Evolutionary conservation across 1,140 invertebrate genomes (phyloP), one percentile per base, ranked within the genome.

Genomic region (Leptonema lineaticorne): DNA sequence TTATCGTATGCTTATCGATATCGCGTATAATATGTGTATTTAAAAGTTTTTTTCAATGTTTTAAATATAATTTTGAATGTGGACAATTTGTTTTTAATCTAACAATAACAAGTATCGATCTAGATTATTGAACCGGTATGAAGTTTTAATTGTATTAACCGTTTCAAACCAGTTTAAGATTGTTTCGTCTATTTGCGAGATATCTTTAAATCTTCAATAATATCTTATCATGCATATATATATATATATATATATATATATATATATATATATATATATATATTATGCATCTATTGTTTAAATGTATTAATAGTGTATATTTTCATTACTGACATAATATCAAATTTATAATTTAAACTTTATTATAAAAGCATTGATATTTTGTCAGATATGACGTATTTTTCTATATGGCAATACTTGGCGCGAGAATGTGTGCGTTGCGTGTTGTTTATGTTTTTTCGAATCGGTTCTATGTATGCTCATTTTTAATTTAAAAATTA

Each of bases 381-480:
- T 26, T 14, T 24, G 4, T 11, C 24, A 22, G 14, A 20, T 5
- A 48, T 26, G 5, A 14, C 7, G 1, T 22, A 8, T 53, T 53
- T 53, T 50, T 4, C 18, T 24, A 26, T 9, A 14, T 53, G 22
- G 50, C 22, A 53, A 24, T 8, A 24, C 24, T 24, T 26, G 22
- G 24, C 20, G 50, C 50, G 46, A 8, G 46, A 14, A 24, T 11
- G 37, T 45, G 37, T 26, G 50, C 50, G 16, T 41, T 41, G 11
- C 37, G 16, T 41, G 37, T 53, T 53, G 50, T 53, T 53, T 53
- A 53, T 24, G 27, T 53, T 53, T 53, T 48, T 53, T 53, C 50
- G 27, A 24, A 41, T 11, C 50, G 24, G 37, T n/a, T 45, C 14
- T 4, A 16, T 16, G 16, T n/a, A 45, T 45, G 37, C 4, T 45